Conservation (phyloP, 2,888 invertebrate genomes). For the Drosophila kuntzei region DNA sequence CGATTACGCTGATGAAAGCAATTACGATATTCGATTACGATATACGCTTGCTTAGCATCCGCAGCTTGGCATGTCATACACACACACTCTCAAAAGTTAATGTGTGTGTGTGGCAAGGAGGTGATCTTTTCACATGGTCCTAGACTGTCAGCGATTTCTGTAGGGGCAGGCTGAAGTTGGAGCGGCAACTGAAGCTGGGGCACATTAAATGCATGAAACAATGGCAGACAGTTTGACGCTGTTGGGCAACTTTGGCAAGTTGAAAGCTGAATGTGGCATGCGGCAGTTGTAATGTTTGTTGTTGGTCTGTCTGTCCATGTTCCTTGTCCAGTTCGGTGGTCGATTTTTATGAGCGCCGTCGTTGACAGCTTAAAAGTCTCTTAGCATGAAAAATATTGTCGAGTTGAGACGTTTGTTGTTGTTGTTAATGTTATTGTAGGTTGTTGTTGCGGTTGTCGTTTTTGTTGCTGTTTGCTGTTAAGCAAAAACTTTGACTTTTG, state of each 20-base stretch:
- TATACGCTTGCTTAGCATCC: background rate
- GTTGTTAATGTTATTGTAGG: conserved; percentile 23
- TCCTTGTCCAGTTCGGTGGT: conserved; percentile 61
- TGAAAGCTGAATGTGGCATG: conserved; percentile 24
- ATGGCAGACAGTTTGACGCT: conserved; percentile 79
- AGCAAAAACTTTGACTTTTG: conserved; percentile 64
- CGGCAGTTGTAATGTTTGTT: conserved; percentile 27
- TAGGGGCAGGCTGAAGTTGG: background rate
- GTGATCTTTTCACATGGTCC: conserved; percentile 29
- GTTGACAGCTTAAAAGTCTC: conserved; percentile 80
- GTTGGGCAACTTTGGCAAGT: conserved; percentile 53
- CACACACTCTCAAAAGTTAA: too few relatives aligned
- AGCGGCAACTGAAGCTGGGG: conserved; percentile 5
- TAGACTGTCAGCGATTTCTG: background rate
- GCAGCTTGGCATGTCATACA: background rate
- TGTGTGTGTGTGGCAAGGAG: conserved; percentile 11
- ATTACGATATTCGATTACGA: too few relatives aligned
- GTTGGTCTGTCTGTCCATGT: conserved; percentile 24
- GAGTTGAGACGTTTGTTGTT: conserved; percentile 53
- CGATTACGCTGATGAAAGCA: too few relatives aligned
- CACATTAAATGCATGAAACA: conserved; percentile 78
- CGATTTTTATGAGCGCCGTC: conserved; percentile 76
- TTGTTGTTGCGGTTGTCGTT: conserved; percentile 15
- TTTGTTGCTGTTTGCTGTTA: conserved; percentile 43
- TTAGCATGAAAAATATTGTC: conserved; percentile 79